phyloP scores from a whole-genome alignment of 1,140 invertebrate genomes.

The Semibalanus balanoides region DNA sequence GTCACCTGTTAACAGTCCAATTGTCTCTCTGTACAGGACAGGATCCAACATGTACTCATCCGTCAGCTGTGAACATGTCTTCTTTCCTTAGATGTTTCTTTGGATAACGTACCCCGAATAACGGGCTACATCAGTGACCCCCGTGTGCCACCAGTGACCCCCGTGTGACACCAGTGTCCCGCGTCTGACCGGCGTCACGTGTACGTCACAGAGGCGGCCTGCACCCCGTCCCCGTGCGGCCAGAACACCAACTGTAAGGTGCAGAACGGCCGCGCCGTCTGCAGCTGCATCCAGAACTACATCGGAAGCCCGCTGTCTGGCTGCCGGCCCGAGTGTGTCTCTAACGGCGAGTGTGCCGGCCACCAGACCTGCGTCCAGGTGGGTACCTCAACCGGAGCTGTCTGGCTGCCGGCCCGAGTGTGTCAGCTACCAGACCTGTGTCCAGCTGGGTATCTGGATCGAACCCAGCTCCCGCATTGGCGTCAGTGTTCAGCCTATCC shows the following conservation, averaged over 20 bases:
- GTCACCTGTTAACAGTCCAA: no score
- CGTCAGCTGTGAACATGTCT: no score
- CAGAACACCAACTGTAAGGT: slow-evolving; percentile 39
- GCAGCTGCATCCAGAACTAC: slow-evolving; percentile 43
- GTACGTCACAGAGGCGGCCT: slow-evolving; percentile 35
- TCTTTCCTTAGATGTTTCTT: no score
- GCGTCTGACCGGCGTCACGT: not conserved
- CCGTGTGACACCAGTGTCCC: not conserved
- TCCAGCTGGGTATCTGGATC: not conserved
- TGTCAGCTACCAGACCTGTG: not conserved
- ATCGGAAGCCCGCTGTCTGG: slow-evolving; percentile 45
- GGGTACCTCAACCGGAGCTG: slow-evolving; percentile 18
- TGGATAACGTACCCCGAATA: no score
- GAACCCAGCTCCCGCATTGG: no score
- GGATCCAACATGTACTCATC: no score
- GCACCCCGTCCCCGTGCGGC: slow-evolving; percentile 46
- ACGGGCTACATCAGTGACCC: no score
- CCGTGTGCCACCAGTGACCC: no score
- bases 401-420: no score
- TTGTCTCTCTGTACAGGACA: no score
- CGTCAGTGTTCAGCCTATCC: not conserved
- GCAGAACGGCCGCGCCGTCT: slow-evolving; percentile 17
- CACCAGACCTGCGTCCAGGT: slow-evolving; percentile 25
- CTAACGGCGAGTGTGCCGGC: slow-evolving; percentile 23
- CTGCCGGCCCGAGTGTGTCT: slow-evolving; percentile 22